Conservation (phyloP, 2,888 invertebrate species). For the Idaea straminata region DNA sequence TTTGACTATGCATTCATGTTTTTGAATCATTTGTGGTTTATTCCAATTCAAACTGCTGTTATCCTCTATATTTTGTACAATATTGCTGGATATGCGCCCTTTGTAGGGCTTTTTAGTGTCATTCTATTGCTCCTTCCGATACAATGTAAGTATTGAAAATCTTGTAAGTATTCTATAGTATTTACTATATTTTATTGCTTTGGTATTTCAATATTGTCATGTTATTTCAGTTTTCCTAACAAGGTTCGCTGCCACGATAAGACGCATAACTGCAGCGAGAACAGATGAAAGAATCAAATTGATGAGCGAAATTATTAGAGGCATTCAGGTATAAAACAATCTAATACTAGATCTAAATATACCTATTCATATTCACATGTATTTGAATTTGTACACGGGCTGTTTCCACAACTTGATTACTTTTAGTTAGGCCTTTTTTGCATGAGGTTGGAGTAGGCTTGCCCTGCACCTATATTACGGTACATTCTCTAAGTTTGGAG, state of each 20-base stretch:
- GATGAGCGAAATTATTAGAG: slow-evolving; percentile 93
- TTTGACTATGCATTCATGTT: slow-evolving; percentile 87
- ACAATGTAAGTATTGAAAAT: slow-evolving; percentile 54
- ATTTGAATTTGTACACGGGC: no score
- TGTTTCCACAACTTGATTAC: no score
- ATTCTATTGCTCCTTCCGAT: slow-evolving; percentile 80
- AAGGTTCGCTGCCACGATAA: slow-evolving; percentile 54
- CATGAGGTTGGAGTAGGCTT: no score
- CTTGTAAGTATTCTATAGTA: neutral
- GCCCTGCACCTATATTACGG: no score
- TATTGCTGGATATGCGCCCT: slow-evolving; percentile 61
- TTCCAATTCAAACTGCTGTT: slow-evolving; percentile 85
- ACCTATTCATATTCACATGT: no score
- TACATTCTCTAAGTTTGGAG: no score
- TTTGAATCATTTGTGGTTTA: slow-evolving; percentile 89
- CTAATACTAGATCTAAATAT: neutral
- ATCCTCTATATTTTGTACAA: slow-evolving; percentile 61
- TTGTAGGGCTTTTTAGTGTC: slow-evolving; percentile 67
- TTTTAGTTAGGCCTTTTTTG: no score
- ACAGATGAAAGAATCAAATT: slow-evolving; percentile 92
- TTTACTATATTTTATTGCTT: neutral
- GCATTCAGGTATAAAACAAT: slow-evolving; percentile 83
- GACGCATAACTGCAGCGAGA: slow-evolving; percentile 83
- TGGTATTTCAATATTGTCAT: neutral
- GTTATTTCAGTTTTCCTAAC: slow-evolving; percentile 55